Base-by-base conservation (phyloP, 2,797 vertebrate genomes). In the Lithobates sylvaticus region DNA sequence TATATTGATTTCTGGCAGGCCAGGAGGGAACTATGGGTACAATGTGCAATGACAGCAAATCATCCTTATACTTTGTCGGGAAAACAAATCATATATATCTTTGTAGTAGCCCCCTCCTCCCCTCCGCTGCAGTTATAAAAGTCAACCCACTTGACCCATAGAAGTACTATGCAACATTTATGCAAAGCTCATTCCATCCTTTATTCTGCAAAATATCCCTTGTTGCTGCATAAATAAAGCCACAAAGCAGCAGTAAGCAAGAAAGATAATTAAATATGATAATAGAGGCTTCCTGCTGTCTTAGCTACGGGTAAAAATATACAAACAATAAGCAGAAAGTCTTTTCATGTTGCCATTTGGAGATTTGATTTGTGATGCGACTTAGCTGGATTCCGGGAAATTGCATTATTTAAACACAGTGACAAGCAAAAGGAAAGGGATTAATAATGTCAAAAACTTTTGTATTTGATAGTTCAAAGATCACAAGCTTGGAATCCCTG, bases 231-330 rank as follows among this genome's bases (percentile, higher is more conserved):
- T 50, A 72, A 83, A 87, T 83, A 87, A 78, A 26, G 75, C 75
- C 65, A 78, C 75, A 83, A 83, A 87, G 61, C 69, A 23, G 54
- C 75, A 15, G 81, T 73, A 77, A 74, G 64, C 68, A 78, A 58
- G 44, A 58, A 79, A 74, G 81, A 78, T 83, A 78, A 78, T 87
- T 87, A 83, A 87, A 83, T 87, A 83, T 78, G 75, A 87, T 78
- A 39, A 87, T 78, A 75, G 85, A 67, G 81, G 85, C 23, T 73
- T 78, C 85, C 85, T 79, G 85, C 85, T 79, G 85, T 36, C 42
- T 78, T 58, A 78, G 80, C 85, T 67, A 83, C 34, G 85, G 81
- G 85, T 87, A 83, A 65, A 86, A 86, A 78, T 86, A 78, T 83
- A 87, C 85, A 87, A 87, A 87, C 85, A 87, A 83, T 87, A 74